Conservation (phyloP, 2,888 invertebrate species). For the Branchellion lobata region DNA sequence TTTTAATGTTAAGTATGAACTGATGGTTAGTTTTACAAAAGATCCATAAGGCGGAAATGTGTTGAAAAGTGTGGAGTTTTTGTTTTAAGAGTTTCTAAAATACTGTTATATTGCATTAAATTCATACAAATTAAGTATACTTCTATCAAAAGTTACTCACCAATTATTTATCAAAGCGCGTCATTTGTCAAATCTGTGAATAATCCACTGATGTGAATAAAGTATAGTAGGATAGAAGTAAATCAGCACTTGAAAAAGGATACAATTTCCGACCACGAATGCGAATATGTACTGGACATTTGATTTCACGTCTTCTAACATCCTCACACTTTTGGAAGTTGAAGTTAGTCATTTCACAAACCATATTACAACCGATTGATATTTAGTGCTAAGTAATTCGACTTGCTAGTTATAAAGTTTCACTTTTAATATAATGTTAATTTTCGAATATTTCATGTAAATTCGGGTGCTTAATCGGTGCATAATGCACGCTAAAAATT, state of each 20-base stretch:
- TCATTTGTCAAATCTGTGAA: slow-evolving; percentile 19
- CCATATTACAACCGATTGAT: no score
- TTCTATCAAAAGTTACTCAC: neutral
- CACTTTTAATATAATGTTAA: no score
- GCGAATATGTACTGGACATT: slow-evolving; percentile 77
- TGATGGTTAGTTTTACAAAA: neutral
- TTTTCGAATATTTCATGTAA: no score
- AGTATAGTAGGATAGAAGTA: neutral
- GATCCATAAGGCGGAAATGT: slow-evolving; percentile 2
- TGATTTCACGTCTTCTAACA: slow-evolving; percentile 74
- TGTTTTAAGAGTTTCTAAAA: neutral
- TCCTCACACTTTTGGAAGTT: slow-evolving; percentile 76
- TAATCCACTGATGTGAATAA: neutral
- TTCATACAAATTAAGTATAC: neutral
- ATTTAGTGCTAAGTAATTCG: no score
- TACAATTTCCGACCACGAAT: neutral
- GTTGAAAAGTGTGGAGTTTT: neutral
- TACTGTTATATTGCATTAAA: neutral
- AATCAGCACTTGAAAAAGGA: neutral
- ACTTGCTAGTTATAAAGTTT: no score
- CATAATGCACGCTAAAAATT: no score
- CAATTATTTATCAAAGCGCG: neutral
- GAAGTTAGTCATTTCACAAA: slow-evolving; percentile 70
- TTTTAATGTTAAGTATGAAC: no score
- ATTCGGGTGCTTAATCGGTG: no score